Evolutionary conservation across 2,797 vertebrate genomes (phyloP).

Genomic region (Diplodus puntazzo): DNA sequence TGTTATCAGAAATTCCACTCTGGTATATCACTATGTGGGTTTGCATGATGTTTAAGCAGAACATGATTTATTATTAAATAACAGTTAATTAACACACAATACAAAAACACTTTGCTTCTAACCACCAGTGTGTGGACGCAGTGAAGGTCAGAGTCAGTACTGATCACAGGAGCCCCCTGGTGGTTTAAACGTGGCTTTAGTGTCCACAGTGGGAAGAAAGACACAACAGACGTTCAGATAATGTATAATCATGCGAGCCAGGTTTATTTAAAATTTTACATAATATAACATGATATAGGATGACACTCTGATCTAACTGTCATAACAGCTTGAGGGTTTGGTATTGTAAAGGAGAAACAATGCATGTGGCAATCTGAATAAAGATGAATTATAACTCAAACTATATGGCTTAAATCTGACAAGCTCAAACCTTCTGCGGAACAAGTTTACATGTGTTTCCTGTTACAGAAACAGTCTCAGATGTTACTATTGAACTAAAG

Average conservation of each 20-base stretch:
- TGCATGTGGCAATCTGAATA: conserved; percentile 1
- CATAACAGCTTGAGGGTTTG: neutral
- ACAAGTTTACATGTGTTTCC: neutral
- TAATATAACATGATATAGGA: neutral
- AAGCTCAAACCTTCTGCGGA: neutral
- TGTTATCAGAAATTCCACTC: neutral
- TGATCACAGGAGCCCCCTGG: conserved; percentile 56
- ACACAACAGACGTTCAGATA: neutral
- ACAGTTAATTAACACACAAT: neutral
- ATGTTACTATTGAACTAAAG: neutral
- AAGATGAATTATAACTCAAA: conserved; percentile 3
- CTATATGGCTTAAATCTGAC: neutral
- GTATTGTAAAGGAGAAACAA: neutral
- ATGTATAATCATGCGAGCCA: conserved; percentile 21
- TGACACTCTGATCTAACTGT: neutral
- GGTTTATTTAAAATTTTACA: conserved; percentile 62
- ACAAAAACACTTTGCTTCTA: conserved; percentile 17
- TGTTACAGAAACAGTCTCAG: neutral
- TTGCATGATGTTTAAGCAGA: neutral
- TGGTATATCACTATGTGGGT: neutral
- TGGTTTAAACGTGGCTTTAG: conserved; percentile 10
- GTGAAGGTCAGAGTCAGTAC: conserved; percentile 43
- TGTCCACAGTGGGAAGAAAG: neutral
- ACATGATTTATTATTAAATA: neutral
- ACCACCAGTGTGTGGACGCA: neutral